A percentile compares a stretch with the other conserved stretches of the same genome.
phyloP scores from a whole-genome alignment of 2,797 vertebrate genomes.

The Neolamprologus multifasciatus region DNA sequence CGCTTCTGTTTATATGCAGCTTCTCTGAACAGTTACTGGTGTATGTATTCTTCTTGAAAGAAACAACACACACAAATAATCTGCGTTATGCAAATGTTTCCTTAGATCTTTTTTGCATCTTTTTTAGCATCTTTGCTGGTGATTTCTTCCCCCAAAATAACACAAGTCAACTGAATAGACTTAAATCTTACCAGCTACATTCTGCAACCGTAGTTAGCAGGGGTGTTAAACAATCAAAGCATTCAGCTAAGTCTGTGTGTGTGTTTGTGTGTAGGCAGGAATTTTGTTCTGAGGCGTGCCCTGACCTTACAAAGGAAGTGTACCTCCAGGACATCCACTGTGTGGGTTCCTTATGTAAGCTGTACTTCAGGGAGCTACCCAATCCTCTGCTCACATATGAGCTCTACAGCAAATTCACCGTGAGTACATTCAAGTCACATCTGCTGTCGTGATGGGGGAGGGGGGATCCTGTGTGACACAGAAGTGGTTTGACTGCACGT shows the following conservation, averaged over 20 bases:
- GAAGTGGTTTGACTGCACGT: neutral
- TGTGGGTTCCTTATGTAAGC: constrained; percentile 96
- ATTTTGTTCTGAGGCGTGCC: constrained; percentile 91
- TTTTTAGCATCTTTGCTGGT: neutral
- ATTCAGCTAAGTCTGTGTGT: constrained; percentile 37
- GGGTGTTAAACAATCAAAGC: constrained; percentile 32
- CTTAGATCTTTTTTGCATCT: neutral
- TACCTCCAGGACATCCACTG: constrained; percentile 99
- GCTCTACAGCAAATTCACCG: constrained; percentile 78
- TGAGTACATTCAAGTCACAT: constrained; percentile 43
- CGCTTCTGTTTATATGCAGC: neutral
- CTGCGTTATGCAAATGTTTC: neutral
- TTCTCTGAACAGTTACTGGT: neutral
- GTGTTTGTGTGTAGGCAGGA: constrained; percentile 83
- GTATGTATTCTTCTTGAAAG: neutral
- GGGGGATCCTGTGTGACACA: neutral
- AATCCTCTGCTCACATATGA: constrained; percentile 97
- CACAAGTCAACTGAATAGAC: neutral
- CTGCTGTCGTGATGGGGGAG: neutral
- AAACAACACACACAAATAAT: neutral
- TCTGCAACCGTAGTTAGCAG: neutral
- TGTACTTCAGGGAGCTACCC: constrained; percentile 97
- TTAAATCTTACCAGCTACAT: neutral
- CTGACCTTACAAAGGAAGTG: constrained; percentile 95
- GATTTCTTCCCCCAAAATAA: neutral